Conservation (phyloP, 2,113 vertebrate species). For the Chamaetylas fuelleborni region DNA sequence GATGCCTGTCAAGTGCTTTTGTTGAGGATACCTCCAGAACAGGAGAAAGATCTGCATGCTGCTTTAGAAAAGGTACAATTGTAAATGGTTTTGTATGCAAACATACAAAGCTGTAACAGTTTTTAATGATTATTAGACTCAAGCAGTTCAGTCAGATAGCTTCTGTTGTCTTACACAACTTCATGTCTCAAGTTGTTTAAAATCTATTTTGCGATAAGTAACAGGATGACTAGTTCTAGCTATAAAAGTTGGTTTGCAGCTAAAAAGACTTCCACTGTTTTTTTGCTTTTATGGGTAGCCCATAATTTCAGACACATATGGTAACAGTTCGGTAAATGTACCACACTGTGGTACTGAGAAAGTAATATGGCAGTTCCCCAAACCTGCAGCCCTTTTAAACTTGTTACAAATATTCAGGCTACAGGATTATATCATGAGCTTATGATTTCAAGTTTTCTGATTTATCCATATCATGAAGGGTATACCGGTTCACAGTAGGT, state of each 20-base stretch:
- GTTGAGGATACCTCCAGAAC: constrained; percentile 84
- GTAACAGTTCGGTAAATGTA: not conserved
- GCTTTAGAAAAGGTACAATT: constrained; percentile 91
- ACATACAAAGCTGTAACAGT: not conserved
- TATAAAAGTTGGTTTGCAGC: not conserved
- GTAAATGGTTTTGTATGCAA: not conserved
- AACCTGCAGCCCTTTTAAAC: not conserved
- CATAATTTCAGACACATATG: not conserved
- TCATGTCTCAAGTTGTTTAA: not conserved
- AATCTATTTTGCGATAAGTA: not conserved
- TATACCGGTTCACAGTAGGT: not conserved
- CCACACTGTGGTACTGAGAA: not conserved
- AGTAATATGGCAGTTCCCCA: not conserved
- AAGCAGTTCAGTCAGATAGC: not conserved
- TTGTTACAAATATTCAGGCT: not conserved
- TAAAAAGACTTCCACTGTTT: not conserved
- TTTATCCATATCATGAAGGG: not conserved
- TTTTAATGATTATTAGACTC: not conserved
- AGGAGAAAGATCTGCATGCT: constrained; percentile 88
- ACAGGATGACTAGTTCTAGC: not conserved
- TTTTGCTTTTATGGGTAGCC: not conserved
- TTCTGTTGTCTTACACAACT: not conserved
- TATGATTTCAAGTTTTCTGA: not conserved
- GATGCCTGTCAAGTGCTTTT: constrained; percentile 94
- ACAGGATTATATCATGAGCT: not conserved